Conservation (phyloP, 2,113 vertebrate species). For the Psilopsiagon aurifrons region DNA sequence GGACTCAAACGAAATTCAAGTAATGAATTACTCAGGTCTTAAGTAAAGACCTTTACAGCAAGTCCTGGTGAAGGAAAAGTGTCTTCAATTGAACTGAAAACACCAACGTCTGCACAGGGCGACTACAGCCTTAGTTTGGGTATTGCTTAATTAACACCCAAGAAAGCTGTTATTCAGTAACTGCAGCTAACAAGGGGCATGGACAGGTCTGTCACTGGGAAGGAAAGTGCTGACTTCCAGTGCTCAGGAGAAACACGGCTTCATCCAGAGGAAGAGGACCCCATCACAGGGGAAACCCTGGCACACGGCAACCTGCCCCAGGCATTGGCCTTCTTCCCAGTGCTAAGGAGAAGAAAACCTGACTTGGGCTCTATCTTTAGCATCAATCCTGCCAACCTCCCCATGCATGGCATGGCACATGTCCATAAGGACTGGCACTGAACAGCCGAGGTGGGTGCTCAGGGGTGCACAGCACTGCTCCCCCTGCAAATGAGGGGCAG, state of each 20-base stretch:
- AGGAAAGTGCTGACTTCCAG: neutral
- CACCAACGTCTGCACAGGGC: neutral
- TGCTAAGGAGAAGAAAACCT: neutral
- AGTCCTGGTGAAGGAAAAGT: neutral
- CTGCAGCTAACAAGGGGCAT: neutral
- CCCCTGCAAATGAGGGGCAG: neutral
- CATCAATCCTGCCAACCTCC: neutral
- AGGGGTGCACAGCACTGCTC: neutral
- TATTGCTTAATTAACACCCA: neutral
- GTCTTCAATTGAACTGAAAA: neutral
- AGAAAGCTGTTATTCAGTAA: neutral
- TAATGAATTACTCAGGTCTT: neutral
- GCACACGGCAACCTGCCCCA: accelerated
- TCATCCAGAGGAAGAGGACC: neutral
- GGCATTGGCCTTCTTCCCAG: neutral
- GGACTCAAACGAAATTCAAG: neutral
- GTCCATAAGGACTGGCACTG: accelerated
- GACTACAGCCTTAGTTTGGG: neutral
- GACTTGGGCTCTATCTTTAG: neutral
- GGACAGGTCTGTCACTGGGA: neutral
- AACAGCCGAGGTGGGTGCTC: accelerated
- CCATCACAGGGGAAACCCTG: neutral
- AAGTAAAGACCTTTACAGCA: neutral
- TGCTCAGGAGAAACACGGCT: neutral
- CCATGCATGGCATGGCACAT: accelerated